Evolutionary conservation across 1,140 invertebrate genomes (phyloP).

Genomic region (Stenopsyche tienmushanensis): DNA sequence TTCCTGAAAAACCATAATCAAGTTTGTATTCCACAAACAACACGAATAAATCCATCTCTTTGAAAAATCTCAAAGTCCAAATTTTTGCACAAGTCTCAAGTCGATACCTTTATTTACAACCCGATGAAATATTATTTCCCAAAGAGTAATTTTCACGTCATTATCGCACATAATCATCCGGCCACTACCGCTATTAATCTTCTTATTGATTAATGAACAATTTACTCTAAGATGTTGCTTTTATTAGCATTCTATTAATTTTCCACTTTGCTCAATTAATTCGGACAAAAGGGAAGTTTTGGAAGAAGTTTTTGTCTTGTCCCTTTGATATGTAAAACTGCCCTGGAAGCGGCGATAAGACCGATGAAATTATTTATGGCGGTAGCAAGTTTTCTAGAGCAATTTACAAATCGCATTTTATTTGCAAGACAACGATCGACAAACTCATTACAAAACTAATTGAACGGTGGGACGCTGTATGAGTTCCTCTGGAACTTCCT

Average conservation of each 20-base stretch:
- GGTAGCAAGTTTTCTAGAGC: not conserved
- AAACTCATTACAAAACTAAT: slow-evolving; percentile 24
- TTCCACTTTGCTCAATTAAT: slow-evolving; percentile 10
- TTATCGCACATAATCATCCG: not conserved
- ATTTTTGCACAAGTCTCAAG: too few relatives aligned
- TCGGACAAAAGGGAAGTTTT: not conserved
- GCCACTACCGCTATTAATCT: not conserved
- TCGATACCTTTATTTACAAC: too few relatives aligned
- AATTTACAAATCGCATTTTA: slow-evolving; percentile 10
- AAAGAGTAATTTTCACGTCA: not conserved
- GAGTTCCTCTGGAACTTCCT: not conserved
- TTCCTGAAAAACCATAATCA: slow-evolving; percentile 18
- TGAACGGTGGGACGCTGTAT: not conserved
- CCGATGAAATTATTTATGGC: slow-evolving; percentile 13
- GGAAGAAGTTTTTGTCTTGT: slow-evolving; percentile 5
- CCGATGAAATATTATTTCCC: too few relatives aligned
- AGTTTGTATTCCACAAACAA: slow-evolving; percentile 16
- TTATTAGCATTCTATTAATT: slow-evolving; percentile 12
- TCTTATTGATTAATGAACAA: not conserved
- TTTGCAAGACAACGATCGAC: slow-evolving; percentile 7
- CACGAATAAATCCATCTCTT: slow-evolving; percentile 13
- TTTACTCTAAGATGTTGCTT: not conserved
- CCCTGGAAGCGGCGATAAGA: not conserved
- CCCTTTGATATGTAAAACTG: slow-evolving; percentile 25
- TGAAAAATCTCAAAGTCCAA: too few relatives aligned